Evolutionary conservation across 2,797 vertebrate species (phyloP).

Genomic region (Crocodylus rhombifer): DNA sequence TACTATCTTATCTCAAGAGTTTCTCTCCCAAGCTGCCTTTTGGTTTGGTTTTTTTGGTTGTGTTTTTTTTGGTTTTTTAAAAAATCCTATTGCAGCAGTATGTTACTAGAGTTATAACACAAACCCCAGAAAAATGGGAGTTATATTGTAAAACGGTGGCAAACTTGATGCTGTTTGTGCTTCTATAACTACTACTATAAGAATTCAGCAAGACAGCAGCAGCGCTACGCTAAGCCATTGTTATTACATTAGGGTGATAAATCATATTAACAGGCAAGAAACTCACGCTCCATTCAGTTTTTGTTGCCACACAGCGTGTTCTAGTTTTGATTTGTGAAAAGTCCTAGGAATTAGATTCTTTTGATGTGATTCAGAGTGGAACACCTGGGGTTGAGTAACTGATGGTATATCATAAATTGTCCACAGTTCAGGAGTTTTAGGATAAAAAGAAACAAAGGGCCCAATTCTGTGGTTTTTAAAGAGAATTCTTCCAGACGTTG

Average conservation of each 20-base stretch:
- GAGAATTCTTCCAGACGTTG: not conserved
- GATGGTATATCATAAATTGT: fast-evolving
- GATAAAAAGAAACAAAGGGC: not conserved
- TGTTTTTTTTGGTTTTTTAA: not conserved
- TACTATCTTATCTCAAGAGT: too few species aligned
- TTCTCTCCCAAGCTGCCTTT: not conserved
- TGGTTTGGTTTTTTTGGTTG: too few species aligned
- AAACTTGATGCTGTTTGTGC: not conserved
- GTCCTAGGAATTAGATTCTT: not conserved
- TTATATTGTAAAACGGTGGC: not conserved
- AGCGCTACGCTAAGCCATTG: not conserved
- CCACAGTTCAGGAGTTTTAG: not conserved
- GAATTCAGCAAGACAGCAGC: not conserved
- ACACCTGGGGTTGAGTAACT: fast-evolving
- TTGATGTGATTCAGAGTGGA: not conserved
- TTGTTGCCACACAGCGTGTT: not conserved
- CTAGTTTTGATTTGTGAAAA: not conserved
- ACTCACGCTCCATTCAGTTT: not conserved
- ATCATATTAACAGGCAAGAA: not conserved
- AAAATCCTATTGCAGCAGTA: too few species aligned
- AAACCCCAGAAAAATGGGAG: not conserved
- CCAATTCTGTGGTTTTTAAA: not conserved
- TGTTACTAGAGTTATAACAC: not conserved
- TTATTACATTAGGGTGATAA: not conserved
- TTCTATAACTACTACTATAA: not conserved